Conservation (phyloP, 2,797 vertebrate species). For the Molossus molossus region DNA sequence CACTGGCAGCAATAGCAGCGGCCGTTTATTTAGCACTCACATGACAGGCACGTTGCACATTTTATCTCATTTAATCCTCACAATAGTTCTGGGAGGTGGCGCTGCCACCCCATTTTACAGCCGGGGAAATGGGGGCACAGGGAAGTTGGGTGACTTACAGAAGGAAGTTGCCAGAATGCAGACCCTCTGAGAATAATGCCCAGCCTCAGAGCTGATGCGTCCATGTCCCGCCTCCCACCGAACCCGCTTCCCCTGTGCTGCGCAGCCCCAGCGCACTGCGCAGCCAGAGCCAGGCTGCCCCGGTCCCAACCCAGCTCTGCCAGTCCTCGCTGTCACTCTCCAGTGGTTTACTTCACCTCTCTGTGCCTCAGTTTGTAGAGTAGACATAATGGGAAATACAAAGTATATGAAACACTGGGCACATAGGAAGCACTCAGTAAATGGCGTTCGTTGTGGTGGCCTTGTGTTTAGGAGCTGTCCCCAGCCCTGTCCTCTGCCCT, state of each 20-base stretch:
- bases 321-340: neutral
- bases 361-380: neutral
- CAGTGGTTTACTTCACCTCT: neutral
- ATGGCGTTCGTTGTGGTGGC: neutral
- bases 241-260: neutral
- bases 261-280: neutral
- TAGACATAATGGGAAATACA: neutral
- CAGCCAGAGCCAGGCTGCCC: neutral
- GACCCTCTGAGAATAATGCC: neutral
- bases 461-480: neutral
- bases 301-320: neutral
- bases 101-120: neutral
- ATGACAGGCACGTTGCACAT: neutral
- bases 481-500: neutral
- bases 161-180: neutral
- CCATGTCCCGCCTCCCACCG: neutral
- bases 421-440: neutral
- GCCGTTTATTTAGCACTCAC: neutral
- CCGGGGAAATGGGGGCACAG: neutral
- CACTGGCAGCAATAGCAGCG: fast-evolving
- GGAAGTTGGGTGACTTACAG: neutral
- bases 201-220: neutral
- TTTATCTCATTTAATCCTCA: neutral
- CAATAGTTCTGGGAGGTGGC: neutral
- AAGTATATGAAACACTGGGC: neutral